Percentiles rank a stretch among this genome's conserved stretches.
These are phyloP conservation scores for Sylvilagus bachmani DNA, from an alignment of 2,113 vertebrate species.

Conservation along the genomic window DNA sequence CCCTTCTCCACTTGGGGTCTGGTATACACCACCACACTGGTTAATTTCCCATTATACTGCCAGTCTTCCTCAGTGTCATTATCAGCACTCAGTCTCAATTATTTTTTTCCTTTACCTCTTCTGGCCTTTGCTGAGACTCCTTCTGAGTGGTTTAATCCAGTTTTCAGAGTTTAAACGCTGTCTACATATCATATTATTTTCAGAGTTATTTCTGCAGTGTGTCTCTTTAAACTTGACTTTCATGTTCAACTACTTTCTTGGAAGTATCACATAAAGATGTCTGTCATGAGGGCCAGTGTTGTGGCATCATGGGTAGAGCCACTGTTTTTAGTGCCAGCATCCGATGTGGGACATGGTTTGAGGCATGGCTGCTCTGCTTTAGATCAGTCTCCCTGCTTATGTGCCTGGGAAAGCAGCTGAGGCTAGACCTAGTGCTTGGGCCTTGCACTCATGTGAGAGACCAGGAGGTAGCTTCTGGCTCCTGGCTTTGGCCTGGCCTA, in stretches of 20 bases:
- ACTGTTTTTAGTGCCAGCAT: too few relatives aligned
- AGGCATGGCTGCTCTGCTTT: too few relatives aligned
- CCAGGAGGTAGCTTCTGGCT: too few relatives aligned
- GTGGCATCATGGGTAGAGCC: too few relatives aligned
- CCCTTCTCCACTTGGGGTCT: background rate
- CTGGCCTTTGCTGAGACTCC: background rate
- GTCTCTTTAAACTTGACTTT: background rate
- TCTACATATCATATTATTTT: background rate
- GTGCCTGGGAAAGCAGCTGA: too few relatives aligned
- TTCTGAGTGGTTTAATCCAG: background rate
- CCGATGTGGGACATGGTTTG: too few relatives aligned
- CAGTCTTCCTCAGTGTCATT: background rate
- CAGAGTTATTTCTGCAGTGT: background rate
- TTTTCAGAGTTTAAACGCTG: background rate
- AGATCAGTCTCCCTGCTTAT: too few relatives aligned
- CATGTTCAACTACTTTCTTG: slow-evolving; percentile 18
- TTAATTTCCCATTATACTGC: background rate
- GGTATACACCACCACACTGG: too few relatives aligned
- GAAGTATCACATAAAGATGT: background rate
- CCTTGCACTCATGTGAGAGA: too few relatives aligned
- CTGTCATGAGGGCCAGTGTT: too few relatives aligned
- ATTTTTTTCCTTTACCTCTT: background rate
- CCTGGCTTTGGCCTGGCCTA: too few relatives aligned
- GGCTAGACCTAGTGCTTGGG: too few relatives aligned
- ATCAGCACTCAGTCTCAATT: background rate